Percentiles rank a stretch among this genome's conserved stretches.
Evolutionary conservation across 2,797 vertebrate species (phyloP).

Genomic region (Sphaeramia orbicularis): DNA sequence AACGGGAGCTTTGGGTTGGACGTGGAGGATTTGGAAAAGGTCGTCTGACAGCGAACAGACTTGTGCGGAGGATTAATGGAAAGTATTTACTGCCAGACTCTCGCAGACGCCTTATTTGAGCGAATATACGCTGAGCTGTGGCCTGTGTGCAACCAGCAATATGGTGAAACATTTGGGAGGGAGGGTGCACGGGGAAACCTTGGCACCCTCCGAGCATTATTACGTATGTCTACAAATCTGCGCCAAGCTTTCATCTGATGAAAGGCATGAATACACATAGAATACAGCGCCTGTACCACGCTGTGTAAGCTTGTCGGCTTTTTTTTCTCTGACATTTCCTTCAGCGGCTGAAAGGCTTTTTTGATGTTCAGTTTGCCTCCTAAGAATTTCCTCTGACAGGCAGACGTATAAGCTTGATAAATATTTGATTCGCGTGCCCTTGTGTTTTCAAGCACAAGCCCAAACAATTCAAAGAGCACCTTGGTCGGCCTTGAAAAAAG

Average conservation of each 20-base stretch:
- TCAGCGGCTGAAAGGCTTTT: constrained; percentile 46
- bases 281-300: constrained; percentile 15
- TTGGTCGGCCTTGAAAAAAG: constrained; percentile 37
- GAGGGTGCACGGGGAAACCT: constrained; percentile 22
- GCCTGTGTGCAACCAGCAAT: constrained; percentile 10
- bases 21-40: constrained; percentile 2
- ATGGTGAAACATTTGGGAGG: constrained; percentile 29
- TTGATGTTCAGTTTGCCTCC: constrained; percentile 53
- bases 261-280: constrained; percentile 35
- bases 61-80: constrained; percentile 10
- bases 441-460: constrained; percentile 37
- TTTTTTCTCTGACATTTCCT: constrained; percentile 39
- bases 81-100: constrained; percentile 1
- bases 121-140: neutral
- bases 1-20: neutral
- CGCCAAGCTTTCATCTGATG: constrained; percentile 56
- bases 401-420: constrained; percentile 37
- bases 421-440: constrained; percentile 50
- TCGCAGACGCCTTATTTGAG: neutral
- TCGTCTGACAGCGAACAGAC: constrained; percentile 1
- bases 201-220: constrained; percentile 29
- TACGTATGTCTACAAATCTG: constrained; percentile 47
- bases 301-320: constrained; percentile 17
- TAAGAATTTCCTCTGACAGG: constrained; percentile 34
- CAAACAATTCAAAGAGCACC: constrained; percentile 48